Evolutionary conservation across 2,113 vertebrate species (phyloP), one percentile per base, ranked within the genome.

Genomic region (Gallinago undulata): DNA sequence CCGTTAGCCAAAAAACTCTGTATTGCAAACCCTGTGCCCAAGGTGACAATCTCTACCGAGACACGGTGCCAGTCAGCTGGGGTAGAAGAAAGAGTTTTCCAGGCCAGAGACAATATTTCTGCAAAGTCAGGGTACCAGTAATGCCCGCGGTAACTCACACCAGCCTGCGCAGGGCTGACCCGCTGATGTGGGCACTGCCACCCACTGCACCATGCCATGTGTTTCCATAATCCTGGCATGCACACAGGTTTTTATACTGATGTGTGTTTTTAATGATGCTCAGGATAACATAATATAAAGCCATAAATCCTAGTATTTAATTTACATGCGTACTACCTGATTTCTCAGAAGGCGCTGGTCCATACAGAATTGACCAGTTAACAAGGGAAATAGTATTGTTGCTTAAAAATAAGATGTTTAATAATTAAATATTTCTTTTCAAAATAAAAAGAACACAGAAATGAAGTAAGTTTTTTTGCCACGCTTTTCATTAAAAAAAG

Each of bases 181-280:
- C 1, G 5, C 50, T 37, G 76, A 33, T 10, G 37, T 1, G 60
- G 57, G 14, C 43, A 15, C 37, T 21, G 5, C 55, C 0, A 0
- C 25, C 31, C 27, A 0, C 31, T 23, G 56, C 75, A 28, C 47
- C 56, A 9, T 8, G 14, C 2, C 3, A 11, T 37, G 10, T 10
- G 13, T 43, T 47, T 21, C 79, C 48, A 10, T 1, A 33, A 31
- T 8, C 53, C 47, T 68, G 56, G 30, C 19, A 4, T 0, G 0
- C 37, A 19, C n/a, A 3, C 21, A 4, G 37, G 25, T 11, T 59
- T 76, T 83, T 39, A 28, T 31, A 39, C 59, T 31, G 37, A 28
- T 33, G 27, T 5, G 9, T 25, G 19, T 47, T 51, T 57, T 57
- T 51, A 28, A 15, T 33, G 17, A 13, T 53, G 62, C 37, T 84